Conservation (phyloP, 2,888 invertebrate species). For the Homarus gammarus region DNA sequence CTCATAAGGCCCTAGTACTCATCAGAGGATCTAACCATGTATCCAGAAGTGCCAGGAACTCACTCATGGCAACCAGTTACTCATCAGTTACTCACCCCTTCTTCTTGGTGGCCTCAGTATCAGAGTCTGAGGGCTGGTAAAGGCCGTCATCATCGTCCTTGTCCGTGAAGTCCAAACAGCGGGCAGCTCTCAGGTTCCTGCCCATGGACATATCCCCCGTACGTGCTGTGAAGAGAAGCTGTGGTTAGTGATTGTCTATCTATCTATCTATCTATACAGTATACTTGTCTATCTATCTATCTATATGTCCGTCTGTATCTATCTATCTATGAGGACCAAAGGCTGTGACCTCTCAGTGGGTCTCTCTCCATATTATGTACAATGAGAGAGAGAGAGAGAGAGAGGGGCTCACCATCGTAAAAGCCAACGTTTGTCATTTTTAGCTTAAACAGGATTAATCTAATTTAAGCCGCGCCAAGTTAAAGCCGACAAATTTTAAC, state of each 20-base stretch:
- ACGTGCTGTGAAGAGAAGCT: conserved; percentile 54
- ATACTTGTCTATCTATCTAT: background rate
- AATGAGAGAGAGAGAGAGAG: too few species aligned
- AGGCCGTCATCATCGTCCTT: conserved; percentile 75
- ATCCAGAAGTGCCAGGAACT: too few species aligned
- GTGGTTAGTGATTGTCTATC: background rate
- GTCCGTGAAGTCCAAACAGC: conserved; percentile 75
- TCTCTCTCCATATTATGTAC: too few species aligned
- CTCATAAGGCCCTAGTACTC: too few species aligned
- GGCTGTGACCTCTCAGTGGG: background rate
- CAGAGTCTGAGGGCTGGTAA: conserved; percentile 68
- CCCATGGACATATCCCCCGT: conserved; percentile 76
- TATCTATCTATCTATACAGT: too few species aligned
- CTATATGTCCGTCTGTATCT: background rate
- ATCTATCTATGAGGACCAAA: too few species aligned
- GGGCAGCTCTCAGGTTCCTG: conserved; percentile 74
- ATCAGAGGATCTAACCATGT: background rate
- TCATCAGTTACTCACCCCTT: conserved; percentile 57
- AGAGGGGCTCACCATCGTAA: background rate
- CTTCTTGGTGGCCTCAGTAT: conserved; percentile 54
- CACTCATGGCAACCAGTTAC: background rate
- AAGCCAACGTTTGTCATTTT: background rate
- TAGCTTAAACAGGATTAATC: too few species aligned
- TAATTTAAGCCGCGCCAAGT: background rate
- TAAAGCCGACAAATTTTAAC: background rate